Evolutionary conservation across 1,140 invertebrate species (phyloP).

Genomic region (Hypsibius dujardini): DNA sequence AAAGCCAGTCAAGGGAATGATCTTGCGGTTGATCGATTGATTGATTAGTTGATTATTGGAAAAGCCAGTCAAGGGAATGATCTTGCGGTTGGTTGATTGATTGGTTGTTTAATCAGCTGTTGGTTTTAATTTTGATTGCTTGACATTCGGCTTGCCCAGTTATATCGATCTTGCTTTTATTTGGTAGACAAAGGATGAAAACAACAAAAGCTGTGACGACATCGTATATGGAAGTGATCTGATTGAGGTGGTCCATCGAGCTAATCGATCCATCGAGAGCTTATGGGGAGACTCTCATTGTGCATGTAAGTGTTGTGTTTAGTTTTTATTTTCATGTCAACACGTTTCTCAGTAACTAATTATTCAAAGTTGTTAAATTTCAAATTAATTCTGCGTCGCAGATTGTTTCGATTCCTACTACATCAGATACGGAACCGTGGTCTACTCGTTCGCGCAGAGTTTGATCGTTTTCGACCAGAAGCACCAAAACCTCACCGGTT

Average conservation of each 20-base stretch:
- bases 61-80: too few species aligned
- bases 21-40: neutral
- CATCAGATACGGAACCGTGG: neutral
- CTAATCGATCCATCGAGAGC: neutral
- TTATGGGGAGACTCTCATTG: neutral
- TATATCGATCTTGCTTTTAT: neutral
- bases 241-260: slow-evolving; percentile 9
- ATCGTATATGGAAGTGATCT: slow-evolving; percentile 10
- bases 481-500: neutral
- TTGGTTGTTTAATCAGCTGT: too few species aligned
- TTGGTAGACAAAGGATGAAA: neutral
- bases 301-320: neutral
- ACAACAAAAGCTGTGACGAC: slow-evolving; percentile 8
- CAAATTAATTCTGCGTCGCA: slow-evolving; percentile 2
- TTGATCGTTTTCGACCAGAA: neutral
- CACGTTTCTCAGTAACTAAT: neutral
- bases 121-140: too few species aligned
- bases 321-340: neutral
- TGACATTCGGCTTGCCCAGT: neutral
- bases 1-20: neutral
- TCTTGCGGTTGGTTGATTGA: too few species aligned
- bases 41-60: neutral
- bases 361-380: too few species aligned
- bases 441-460: neutral
- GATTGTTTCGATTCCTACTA: slow-evolving; percentile 13